Percentiles rank a stretch among this genome's conserved stretches.
Evolutionary conservation across 2,888 invertebrate genomes (phyloP).

Genomic region (Caenorhabditis panamensis): DNA sequence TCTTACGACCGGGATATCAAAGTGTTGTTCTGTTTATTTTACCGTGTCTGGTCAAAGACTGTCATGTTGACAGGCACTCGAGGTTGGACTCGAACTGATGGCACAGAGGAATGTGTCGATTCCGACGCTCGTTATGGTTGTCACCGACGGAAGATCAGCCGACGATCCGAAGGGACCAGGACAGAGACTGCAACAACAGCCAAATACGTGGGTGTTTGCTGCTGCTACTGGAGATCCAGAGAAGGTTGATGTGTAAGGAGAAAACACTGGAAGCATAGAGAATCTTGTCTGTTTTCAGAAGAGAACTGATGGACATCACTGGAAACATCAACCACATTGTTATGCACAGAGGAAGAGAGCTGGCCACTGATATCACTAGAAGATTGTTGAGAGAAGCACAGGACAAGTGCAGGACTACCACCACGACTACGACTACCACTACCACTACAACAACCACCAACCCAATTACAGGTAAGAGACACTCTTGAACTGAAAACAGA

Average conservation of each 20-base stretch:
- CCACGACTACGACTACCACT: slow-evolving; percentile 73
- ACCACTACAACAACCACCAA: slow-evolving; percentile 77
- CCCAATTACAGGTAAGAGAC: slow-evolving; percentile 74
- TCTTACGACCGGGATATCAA: slow-evolving; percentile 4
- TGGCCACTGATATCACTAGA: slow-evolving; percentile 77
- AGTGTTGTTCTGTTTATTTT: slow-evolving; percentile 4
- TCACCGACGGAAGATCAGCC: slow-evolving; percentile 77
- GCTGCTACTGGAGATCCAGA: slow-evolving; percentile 79
- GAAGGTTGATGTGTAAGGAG: slow-evolving; percentile 73
- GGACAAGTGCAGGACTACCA: slow-evolving; percentile 78
- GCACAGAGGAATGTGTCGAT: slow-evolving; percentile 74
- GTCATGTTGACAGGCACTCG: slow-evolving; percentile 68
- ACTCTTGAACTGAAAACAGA: not conserved
- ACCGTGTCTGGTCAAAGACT: not conserved
- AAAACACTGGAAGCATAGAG: not conserved
- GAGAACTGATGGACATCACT: slow-evolving; percentile 78
- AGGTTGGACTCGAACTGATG: slow-evolving; percentile 76
- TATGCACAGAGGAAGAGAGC: slow-evolving; percentile 76
- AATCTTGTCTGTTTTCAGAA: slow-evolving; percentile 64
- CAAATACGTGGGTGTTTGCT: slow-evolving; percentile 78
- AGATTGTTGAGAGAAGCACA: slow-evolving; percentile 73
- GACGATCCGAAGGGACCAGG: slow-evolving; percentile 75
- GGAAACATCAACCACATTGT: slow-evolving; percentile 79
- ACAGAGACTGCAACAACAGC: slow-evolving; percentile 63
- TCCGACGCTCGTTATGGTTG: slow-evolving; percentile 78